phyloP scores from a whole-genome alignment of 2,888 invertebrate species.

The Eristalis pertinax region DNA sequence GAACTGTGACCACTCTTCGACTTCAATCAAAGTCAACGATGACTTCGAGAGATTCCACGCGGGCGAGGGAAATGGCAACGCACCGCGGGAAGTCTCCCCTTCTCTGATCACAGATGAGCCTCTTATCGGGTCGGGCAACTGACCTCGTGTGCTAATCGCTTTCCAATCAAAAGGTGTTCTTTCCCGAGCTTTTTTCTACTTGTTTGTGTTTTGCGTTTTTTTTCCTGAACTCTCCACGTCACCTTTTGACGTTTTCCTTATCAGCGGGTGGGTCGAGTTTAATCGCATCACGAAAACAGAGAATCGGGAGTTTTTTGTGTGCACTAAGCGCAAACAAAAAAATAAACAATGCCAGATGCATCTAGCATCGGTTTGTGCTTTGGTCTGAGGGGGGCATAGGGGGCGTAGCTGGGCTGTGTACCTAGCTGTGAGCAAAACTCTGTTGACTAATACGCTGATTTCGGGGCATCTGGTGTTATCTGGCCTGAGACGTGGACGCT shows the following conservation, averaged over 20 bases:
- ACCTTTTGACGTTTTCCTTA: slow-evolving; percentile 29
- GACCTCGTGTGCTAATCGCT: not conserved
- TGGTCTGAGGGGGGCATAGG: not conserved
- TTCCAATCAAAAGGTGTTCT: not conserved
- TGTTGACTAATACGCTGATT: not conserved
- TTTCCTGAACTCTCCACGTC: slow-evolving; percentile 19
- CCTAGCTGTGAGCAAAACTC: not conserved
- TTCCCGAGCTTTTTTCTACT: not conserved
- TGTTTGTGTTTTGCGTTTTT: not conserved
- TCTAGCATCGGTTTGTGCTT: not conserved
- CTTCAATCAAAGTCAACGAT: slow-evolving; percentile 20
- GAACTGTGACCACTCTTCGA: slow-evolving; percentile 33
- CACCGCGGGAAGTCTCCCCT: not conserved
- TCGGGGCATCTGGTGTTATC: slow-evolving; percentile 29
- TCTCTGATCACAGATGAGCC: not conserved
- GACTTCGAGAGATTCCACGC: not conserved
- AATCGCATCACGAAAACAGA: slow-evolving; percentile 8
- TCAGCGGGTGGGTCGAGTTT: slow-evolving; percentile 26
- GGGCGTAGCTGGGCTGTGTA: not conserved
- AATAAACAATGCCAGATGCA: slow-evolving; percentile 54
- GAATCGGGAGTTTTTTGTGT: not conserved
- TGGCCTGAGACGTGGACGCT: not conserved
- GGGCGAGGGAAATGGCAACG: not conserved
- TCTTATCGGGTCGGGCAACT: not conserved
- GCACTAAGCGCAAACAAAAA: not conserved